A percentile compares a stretch with the other conserved stretches of the same genome.
Conservation (phyloP, 2,113 vertebrate species). For the Planiliza haematocheilus region DNA sequence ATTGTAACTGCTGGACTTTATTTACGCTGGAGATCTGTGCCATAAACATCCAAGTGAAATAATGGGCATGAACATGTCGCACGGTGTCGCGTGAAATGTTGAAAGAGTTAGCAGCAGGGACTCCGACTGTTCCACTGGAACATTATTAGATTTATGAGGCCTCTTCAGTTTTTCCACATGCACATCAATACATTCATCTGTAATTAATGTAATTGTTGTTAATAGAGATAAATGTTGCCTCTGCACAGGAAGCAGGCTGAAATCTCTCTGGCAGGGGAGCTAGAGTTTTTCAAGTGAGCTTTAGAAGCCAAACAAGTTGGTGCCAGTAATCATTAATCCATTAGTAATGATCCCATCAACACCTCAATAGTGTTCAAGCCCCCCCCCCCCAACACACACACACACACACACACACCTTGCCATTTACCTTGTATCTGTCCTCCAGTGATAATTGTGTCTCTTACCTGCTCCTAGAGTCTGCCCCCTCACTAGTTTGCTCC, state of each 20-base stretch:
- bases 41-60: not conserved
- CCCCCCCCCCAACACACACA: no score
- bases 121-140: conserved; percentile 13
- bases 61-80: not conserved
- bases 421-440: conserved; percentile 62
- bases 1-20: not conserved
- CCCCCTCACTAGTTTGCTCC: conserved; percentile 66
- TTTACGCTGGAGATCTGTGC: not conserved
- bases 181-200: conserved; percentile 17
- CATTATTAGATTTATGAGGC: conserved; percentile 5
- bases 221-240: conserved; percentile 5
- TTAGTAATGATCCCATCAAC: conserved; percentile 65
- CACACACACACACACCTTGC: no score
- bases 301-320: conserved; percentile 1
- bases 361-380: not conserved
- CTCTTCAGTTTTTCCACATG: conserved; percentile 20
- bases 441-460: conserved; percentile 68
- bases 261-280: not conserved
- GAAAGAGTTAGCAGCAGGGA: not conserved
- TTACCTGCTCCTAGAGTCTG: conserved; percentile 64
- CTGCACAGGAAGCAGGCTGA: not conserved
- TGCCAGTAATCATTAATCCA: conserved; percentile 55
- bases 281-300: conserved; percentile 16
- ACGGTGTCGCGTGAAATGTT: no score
- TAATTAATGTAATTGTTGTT: conserved; percentile 25